Percentiles rank a stretch among this genome's conserved stretches.
These are phyloP conservation scores for Fregata magnificens DNA, from an alignment of 2,113 vertebrate species.

Conservation along the genomic window DNA sequence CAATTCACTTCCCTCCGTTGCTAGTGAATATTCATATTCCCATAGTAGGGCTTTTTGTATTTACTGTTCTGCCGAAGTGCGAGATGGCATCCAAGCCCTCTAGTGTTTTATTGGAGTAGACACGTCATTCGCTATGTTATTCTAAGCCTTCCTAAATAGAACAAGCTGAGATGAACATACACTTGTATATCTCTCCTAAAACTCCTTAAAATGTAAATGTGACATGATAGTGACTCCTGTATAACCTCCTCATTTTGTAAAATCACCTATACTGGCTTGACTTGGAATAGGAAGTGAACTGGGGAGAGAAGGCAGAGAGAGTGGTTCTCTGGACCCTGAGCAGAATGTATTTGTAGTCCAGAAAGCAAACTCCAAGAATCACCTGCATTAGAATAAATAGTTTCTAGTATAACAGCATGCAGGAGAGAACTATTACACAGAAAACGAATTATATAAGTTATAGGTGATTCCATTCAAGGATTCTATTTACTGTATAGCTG, in stretches of 20 bases:
- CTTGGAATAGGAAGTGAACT: neutral
- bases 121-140: conserved; percentile 21
- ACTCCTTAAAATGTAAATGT: neutral
- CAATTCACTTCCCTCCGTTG: conserved; percentile 56
- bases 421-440: neutral
- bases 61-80: conserved; percentile 25
- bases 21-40: conserved; percentile 76
- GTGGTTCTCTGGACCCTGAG: neutral
- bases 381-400: neutral
- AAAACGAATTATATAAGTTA: neutral
- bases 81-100: conserved; percentile 50
- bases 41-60: conserved; percentile 41
- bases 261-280: neutral
- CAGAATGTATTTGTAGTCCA: neutral
- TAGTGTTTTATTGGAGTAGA: conserved; percentile 60
- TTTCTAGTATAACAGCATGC: neutral
- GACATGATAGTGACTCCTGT: neutral
- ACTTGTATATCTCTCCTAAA: neutral
- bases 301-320: neutral
- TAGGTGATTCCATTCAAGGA: neutral
- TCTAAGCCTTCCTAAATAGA: conserved; percentile 23
- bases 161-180: neutral
- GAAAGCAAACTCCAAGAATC: neutral
- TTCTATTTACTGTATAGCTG: neutral
- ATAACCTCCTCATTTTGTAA: neutral